These are phyloP conservation scores for Alca torda DNA, from an alignment of 2,797 vertebrate genomes.

Conservation along the genomic window DNA sequence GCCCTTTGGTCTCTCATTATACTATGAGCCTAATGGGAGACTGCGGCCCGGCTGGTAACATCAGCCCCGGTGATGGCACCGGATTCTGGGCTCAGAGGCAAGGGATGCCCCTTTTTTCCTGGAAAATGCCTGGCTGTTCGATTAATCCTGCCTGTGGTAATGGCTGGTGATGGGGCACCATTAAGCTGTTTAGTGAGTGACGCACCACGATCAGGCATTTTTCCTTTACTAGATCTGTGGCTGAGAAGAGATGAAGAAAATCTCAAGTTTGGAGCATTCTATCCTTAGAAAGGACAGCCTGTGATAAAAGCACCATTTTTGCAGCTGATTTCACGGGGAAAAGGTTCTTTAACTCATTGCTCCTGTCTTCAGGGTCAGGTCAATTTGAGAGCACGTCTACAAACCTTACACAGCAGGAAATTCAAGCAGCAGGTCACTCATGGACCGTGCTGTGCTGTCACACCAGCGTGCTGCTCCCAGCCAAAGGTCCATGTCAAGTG, in stretches of 20 bases:
- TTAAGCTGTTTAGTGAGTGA: not conserved
- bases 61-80: not conserved
- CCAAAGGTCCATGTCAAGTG: not conserved
- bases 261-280: not conserved
- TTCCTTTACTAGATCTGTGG: not conserved
- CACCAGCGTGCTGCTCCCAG: not conserved
- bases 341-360: not conserved
- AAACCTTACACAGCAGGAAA: not conserved
- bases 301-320: not conserved
- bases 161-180: not conserved
- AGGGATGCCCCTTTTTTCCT: not conserved
- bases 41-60: not conserved
- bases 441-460: rapidly evolving
- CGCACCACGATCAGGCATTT: not conserved
- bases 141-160: not conserved
- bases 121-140: not conserved
- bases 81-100: not conserved
- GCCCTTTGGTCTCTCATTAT: rapidly evolving
- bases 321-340: not conserved
- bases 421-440: not conserved
- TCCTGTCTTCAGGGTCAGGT: not conserved
- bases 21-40: not conserved
- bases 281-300: not conserved
- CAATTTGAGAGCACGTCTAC: not conserved
- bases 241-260: not conserved